A percentile compares a stretch with the other conserved stretches of the same genome.
phyloP scores from a whole-genome alignment of 1,140 invertebrate genomes.

The Phocides pigmalion region DNA sequence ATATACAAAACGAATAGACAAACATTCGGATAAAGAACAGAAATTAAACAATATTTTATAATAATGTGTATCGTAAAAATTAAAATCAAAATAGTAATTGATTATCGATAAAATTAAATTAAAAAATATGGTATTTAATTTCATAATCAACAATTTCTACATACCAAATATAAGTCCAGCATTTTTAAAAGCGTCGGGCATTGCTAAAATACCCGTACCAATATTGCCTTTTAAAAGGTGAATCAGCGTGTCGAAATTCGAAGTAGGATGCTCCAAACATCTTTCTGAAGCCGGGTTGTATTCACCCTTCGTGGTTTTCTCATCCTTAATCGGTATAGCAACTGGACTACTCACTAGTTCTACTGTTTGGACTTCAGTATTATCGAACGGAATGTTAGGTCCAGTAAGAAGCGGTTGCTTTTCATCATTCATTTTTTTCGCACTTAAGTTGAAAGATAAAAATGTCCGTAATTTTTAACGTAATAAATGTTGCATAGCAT shows the following conservation, averaged over 20 bases:
- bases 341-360: conserved; percentile 58
- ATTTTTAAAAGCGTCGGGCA: conserved; percentile 94
- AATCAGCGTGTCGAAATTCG: conserved; percentile 92
- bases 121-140: neutral
- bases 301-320: conserved; percentile 63
- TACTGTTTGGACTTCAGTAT: conserved; percentile 63
- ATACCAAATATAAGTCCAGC: conserved; percentile 90
- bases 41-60: too few species aligned
- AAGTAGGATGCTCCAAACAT: conserved; percentile 89
- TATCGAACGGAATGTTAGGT: conserved; percentile 72
- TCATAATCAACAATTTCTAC: conserved; percentile 25
- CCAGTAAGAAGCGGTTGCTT: conserved; percentile 81
- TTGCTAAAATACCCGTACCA: conserved; percentile 92
- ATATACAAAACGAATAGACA: too few species aligned
- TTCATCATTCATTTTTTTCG: conserved; percentile 75
- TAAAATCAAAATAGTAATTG: too few species aligned
- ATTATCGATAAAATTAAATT: too few species aligned
- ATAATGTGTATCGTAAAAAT: too few species aligned
- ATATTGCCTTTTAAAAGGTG: conserved; percentile 93
- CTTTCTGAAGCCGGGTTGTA: conserved; percentile 87
- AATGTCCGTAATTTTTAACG: neutral
- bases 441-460: neutral
- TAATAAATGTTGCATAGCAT: neutral
- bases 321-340: conserved; percentile 56
- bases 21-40: too few species aligned